phyloP scores from a whole-genome alignment of 2,113 vertebrate genomes.

The Melanotaenia duboulayi region DNA sequence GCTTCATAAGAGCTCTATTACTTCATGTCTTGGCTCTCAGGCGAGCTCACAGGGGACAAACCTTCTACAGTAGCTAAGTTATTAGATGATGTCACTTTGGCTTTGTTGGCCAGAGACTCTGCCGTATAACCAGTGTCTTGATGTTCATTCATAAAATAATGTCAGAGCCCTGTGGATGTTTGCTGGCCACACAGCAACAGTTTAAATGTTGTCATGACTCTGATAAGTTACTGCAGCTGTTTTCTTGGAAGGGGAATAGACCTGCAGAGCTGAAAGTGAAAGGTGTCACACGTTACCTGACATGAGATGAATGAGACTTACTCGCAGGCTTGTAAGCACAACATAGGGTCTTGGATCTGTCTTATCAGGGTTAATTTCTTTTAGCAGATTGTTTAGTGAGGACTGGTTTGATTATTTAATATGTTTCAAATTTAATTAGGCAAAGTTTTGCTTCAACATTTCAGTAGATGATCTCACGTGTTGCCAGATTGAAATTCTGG shows the following conservation, averaged over 20 bases:
- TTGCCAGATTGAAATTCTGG: no score
- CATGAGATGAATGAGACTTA: not conserved
- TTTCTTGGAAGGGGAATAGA: not conserved
- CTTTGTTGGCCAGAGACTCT: conserved; percentile 42
- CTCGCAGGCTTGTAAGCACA: not conserved
- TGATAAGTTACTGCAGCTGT: conserved; percentile 23
- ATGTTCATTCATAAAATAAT: conserved; percentile 71
- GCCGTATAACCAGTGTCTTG: conserved; percentile 31
- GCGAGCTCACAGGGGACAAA: conserved; percentile 41
- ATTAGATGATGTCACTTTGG: conserved; percentile 72
- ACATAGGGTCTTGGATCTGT: not conserved
- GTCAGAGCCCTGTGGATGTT: conserved; percentile 45
- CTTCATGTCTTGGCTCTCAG: conserved; percentile 67
- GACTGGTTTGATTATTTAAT: no score
- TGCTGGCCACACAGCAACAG: conserved; percentile 17
- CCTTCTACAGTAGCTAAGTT: conserved; percentile 73
- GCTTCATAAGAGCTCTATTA: conserved; percentile 48
- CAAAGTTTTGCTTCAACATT: no score
- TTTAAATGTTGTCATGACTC: conserved; percentile 25
- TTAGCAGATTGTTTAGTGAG: no score
- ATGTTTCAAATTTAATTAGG: no score
- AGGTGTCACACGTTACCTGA: not conserved
- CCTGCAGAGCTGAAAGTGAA: not conserved
- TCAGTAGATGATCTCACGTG: no score
- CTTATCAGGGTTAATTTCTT: no score